phyloP scores from a whole-genome alignment of 2,113 vertebrate genomes.

The Sylvia atricapilla region DNA sequence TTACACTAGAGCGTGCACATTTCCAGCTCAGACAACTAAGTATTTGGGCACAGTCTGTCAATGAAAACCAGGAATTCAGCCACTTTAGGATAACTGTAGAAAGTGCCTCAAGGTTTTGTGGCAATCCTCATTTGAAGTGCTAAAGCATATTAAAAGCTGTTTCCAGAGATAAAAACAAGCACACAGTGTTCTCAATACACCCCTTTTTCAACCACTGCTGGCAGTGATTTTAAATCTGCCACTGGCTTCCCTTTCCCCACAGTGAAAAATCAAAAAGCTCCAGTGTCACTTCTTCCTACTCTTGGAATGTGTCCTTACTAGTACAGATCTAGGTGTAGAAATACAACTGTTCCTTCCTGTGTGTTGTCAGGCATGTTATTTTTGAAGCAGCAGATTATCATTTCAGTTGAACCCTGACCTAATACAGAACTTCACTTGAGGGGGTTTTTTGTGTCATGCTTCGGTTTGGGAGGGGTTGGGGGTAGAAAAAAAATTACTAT shows the following conservation, averaged over 20 bases:
- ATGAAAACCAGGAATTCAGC: not conserved
- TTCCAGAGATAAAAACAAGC: not conserved
- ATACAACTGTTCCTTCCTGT: not conserved
- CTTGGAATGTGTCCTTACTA: not conserved
- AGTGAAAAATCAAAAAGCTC: not conserved
- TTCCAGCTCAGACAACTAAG: not conserved
- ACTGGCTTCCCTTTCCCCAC: not conserved
- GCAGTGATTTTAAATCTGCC: not conserved
- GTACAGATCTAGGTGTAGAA: not conserved
- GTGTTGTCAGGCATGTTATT: not conserved
- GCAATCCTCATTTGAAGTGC: not conserved
- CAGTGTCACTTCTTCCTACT: not conserved
- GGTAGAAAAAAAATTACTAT: not conserved
- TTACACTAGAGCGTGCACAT: not conserved
- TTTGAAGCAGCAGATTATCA: not conserved
- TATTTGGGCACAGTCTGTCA: not conserved
- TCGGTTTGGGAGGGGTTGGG: no score
- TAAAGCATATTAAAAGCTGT: not conserved
- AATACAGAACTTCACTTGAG: not conserved
- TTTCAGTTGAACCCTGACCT: not conserved
- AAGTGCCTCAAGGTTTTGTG: not conserved
- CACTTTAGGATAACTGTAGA: not conserved
- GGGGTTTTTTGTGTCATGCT: fast-evolving
- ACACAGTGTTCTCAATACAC: not conserved
- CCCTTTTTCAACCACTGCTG: not conserved